Evolutionary conservation across 2,113 vertebrate genomes (phyloP), one percentile per base, ranked within the genome.

Genomic region (Apodemus sylvaticus): DNA sequence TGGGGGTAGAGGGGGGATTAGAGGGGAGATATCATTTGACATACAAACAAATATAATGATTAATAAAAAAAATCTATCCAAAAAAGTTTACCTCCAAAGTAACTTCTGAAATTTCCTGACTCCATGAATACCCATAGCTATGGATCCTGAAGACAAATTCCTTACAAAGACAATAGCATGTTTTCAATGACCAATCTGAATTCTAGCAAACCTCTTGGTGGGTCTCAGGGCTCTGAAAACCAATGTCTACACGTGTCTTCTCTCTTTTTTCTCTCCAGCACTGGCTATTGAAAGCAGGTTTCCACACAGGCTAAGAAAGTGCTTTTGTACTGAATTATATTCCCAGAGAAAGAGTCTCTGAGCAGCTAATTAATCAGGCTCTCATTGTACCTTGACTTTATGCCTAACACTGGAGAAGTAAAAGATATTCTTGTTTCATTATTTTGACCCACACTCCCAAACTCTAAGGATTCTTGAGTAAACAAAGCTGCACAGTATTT

Each of bases 71-170:
- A 20, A 20, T 20, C 4, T 6, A 58, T 20, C 58, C 17, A 20
- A 19, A 19, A 58, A 58, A 58, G 58, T 19, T 68, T 85, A 94
- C 7, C 13, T 77, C 10, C 48, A 92, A 90, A 87, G 9, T 66
- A 93, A 45, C 5, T 73, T 74, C n/a, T 89, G 20, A 88, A 93
- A 95, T 86, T 76, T 55, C 39, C 31, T 85, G 31, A 97, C 42
- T 79, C 4, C 64, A 88, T 36, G 26, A 76, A 51, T 85, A 92
- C 34, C 93, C 17, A 73, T 12, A 88, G 76, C 58, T 90, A 34
- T 10, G 70, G 19, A 86, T 2, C 34, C 73, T 8, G 82, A 16
- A 70, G 48, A 89, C 14, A 81, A 90, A 89, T 94, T 81, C 1
- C 31, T 87, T 83, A 17, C 16, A 45, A 85, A 90, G 16, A 85